These are phyloP conservation scores for Saxidomus purpurata DNA, from an alignment of 1,140 invertebrate genomes.

Conservation along the genomic window DNA sequence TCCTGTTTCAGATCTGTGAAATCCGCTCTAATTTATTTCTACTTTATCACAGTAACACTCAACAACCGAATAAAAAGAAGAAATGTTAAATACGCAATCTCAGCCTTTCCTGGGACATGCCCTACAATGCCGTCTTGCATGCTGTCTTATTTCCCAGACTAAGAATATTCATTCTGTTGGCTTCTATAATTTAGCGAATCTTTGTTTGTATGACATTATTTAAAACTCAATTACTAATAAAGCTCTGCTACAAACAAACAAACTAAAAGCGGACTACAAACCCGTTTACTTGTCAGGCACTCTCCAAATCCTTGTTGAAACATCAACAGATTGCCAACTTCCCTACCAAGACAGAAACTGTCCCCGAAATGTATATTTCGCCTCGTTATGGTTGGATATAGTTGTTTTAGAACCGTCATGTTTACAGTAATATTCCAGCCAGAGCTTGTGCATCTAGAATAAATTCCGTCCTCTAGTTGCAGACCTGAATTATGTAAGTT, in stretches of 20 bases:
- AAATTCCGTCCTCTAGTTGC: neutral
- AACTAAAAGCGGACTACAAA: neutral
- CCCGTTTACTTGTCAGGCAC: slow-evolving; percentile 16
- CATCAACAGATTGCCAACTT: neutral
- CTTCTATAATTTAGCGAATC: neutral
- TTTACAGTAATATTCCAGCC: slow-evolving; percentile 37
- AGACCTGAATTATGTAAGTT: no score
- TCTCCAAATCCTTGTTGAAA: slow-evolving; percentile 29
- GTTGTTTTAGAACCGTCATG: neutral
- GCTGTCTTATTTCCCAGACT: no score
- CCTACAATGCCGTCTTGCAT: neutral
- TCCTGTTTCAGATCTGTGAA: neutral
- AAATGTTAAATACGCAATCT: neutral
- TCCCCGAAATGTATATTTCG: slow-evolving; percentile 41
- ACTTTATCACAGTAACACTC: neutral
- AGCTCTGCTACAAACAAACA: neutral
- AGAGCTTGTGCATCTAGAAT: neutral
- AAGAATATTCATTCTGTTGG: neutral
- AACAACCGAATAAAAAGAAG: no score
- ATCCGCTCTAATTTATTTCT: neutral
- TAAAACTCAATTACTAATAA: neutral
- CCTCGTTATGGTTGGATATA: neutral
- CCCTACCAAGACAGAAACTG: neutral
- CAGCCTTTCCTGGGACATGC: neutral
- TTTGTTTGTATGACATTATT: neutral